Percentiles rank a stretch among this genome's conserved stretches.
Evolutionary conservation across 2,113 vertebrate genomes (phyloP).

Genomic region (Microcebus ravelobensis): DNA sequence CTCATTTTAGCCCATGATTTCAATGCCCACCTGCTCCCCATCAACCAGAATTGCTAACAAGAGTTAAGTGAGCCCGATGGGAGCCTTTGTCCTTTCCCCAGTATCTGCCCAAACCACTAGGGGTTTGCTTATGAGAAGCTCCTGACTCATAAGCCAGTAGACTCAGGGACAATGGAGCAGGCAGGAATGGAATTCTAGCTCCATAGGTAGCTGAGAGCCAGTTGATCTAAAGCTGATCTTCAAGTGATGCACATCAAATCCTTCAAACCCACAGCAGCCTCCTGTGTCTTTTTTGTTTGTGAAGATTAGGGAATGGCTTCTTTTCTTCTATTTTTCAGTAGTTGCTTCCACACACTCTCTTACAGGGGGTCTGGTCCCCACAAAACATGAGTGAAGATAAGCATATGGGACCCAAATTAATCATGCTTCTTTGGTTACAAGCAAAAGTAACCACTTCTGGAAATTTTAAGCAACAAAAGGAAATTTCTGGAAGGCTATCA

Average conservation of each 20-base stretch:
- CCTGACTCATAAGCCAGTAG: background rate
- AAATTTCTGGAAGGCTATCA: background rate
- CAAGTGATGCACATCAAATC: rapidly evolving
- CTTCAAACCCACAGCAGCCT: background rate
- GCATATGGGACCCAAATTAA: background rate
- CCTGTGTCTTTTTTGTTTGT: background rate
- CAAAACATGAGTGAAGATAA: background rate
- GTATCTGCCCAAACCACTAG: background rate
- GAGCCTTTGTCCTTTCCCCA: background rate
- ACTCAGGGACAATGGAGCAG: background rate
- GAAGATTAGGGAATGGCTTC: background rate
- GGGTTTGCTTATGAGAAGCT: background rate
- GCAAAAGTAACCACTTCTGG: background rate
- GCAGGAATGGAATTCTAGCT: background rate
- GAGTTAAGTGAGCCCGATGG: background rate
- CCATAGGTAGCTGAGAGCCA: background rate
- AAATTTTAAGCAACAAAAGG: slow-evolving; percentile 9
- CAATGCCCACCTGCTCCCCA: background rate
- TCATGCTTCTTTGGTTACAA: background rate
- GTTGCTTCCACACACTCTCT: background rate
- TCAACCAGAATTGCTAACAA: background rate
- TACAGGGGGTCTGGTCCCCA: background rate
- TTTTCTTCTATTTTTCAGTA: background rate
- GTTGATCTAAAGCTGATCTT: background rate
- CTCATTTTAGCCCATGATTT: background rate